Percentiles rank a stretch among this genome's conserved stretches.
Conservation (phyloP, 2,113 vertebrate species). For the Cryptotis parvus region DNA sequence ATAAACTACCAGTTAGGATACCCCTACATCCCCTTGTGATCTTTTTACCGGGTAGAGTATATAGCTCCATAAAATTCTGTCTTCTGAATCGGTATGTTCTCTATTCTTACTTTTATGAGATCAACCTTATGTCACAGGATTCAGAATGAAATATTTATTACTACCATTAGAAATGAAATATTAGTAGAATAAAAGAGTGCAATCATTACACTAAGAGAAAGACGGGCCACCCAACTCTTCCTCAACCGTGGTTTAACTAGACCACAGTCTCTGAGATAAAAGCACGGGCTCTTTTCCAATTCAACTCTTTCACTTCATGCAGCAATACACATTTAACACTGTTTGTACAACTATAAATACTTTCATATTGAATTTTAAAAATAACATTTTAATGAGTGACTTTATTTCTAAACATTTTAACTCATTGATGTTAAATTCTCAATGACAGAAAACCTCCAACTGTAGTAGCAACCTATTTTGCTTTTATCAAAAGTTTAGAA, state of each 20-base stretch:
- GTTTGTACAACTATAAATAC: not conserved
- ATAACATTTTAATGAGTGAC: not conserved
- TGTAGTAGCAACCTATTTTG: not conserved
- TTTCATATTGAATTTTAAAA: too few relatives aligned
- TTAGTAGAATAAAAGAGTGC: not conserved
- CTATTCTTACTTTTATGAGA: not conserved
- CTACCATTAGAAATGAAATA: not conserved
- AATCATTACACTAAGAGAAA: not conserved
- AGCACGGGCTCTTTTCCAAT: not conserved
- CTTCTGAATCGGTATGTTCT: not conserved
- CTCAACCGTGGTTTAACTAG: not conserved
- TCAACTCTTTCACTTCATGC: not conserved
- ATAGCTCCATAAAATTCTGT: not conserved
- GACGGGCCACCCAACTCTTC: not conserved
- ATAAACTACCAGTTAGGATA: not conserved
- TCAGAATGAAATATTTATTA: slow-evolving; percentile 8
- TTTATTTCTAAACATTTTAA: slow-evolving; percentile 10
- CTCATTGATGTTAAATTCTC: not conserved
- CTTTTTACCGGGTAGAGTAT: not conserved
- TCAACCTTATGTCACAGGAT: not conserved
- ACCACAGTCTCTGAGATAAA: not conserved
- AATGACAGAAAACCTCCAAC: not conserved
- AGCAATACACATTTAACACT: not conserved
- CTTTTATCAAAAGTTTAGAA: not conserved
- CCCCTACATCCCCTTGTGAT: not conserved